phyloP scores from a whole-genome alignment of 2,888 invertebrate species.

The Zhengitettix transpicula region DNA sequence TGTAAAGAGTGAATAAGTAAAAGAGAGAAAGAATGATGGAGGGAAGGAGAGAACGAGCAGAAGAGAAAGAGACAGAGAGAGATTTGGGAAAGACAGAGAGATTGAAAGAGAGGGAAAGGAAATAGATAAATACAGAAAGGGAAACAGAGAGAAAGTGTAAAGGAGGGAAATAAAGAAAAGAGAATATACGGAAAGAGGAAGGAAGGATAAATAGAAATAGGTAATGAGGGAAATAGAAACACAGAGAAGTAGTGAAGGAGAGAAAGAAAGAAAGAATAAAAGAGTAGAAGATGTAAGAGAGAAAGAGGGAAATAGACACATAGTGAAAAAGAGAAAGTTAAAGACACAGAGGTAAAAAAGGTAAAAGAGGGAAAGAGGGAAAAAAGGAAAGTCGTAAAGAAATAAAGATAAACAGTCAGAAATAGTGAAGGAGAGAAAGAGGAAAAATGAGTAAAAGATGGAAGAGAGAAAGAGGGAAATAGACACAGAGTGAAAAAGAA shows the following conservation, averaged over 20 bases:
- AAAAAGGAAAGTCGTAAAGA: not conserved
- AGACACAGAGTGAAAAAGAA: too few species aligned
- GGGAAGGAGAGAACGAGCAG: not conserved
- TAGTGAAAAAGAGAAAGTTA: not conserved
- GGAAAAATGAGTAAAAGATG: too few species aligned
- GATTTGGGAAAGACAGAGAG: not conserved
- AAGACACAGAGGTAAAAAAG: not conserved
- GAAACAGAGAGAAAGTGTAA: not conserved
- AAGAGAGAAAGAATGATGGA: too few species aligned
- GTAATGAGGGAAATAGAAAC: not conserved
- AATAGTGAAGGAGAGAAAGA: too few species aligned
- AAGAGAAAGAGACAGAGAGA: not conserved
- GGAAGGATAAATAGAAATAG: too few species aligned
- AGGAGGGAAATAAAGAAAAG: too few species aligned
- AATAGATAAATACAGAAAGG: not conserved
- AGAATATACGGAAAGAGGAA: too few species aligned
- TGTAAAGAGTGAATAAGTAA: not conserved
- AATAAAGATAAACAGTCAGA: too few species aligned
- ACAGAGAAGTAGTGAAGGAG: not conserved
- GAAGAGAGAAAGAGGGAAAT: not conserved
- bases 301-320: not conserved
- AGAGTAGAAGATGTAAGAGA: not conserved
- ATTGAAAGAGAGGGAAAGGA: not conserved
- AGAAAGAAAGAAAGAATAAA: not conserved
- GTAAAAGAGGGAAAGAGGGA: too few species aligned